Conservation (phyloP, 1,140 invertebrate genomes). For the Solenopsis fugax region DNA sequence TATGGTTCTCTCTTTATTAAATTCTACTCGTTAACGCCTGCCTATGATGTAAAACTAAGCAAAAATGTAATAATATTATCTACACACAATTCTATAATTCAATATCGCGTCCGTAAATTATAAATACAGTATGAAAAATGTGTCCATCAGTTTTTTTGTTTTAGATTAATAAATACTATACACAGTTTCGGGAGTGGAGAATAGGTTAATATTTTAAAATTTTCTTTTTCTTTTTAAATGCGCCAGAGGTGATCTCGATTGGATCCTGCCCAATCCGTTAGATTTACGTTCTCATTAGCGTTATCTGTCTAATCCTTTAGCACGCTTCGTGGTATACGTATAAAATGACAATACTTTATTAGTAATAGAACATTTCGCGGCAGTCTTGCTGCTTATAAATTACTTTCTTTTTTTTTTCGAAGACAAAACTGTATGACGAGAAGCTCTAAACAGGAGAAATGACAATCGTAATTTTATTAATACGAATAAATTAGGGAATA, state of each 20-base stretch:
- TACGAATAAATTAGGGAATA: conserved; percentile 17
- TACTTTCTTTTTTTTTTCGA: not conserved
- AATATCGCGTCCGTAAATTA: conserved; percentile 55
- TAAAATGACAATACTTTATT: conserved; percentile 37
- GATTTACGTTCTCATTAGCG: conserved; percentile 51
- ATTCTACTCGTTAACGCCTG: conserved; percentile 24
- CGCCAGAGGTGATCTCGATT: conserved; percentile 74
- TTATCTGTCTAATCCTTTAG: conserved; percentile 40
- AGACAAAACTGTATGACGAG: not conserved
- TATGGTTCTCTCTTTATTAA: not conserved
- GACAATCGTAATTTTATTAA: conserved; percentile 21
- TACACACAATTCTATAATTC: conserved; percentile 66
- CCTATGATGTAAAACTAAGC: conserved; percentile 19
- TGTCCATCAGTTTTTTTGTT: conserved; percentile 59
- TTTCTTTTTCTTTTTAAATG: conserved; percentile 27
- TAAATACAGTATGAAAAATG: conserved; percentile 78
- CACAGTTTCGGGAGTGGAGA: conserved; percentile 53
- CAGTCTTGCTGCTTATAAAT: conserved; percentile 37
- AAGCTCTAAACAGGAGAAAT: conserved; percentile 7
- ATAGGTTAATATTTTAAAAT: conserved; percentile 56
- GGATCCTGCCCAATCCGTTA: conserved; percentile 83
- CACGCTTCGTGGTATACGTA: conserved; percentile 61
- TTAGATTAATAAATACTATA: conserved; percentile 84
- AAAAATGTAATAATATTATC: conserved; percentile 69
- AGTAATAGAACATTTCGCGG: conserved; percentile 27